Base-by-base conservation (phyloP, 2,888 invertebrate genomes). In the Masnerella sp. region DNA sequence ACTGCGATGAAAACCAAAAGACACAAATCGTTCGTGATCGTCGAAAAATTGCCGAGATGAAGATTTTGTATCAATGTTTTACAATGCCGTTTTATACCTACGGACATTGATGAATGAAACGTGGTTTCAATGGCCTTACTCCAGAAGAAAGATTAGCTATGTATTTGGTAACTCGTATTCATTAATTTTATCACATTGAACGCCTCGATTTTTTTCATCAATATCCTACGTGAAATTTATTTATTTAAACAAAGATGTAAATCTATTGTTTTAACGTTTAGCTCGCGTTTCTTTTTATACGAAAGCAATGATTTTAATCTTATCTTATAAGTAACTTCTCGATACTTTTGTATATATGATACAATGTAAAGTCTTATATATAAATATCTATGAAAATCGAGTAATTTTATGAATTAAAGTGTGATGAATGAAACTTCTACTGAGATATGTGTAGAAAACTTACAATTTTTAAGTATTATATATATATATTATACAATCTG, bases 281-380 rank as follows among this genome's bases (percentile, higher is more conserved):
- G 28, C 9, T 51, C 43, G 17, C 32, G 52, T 47, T 56, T 40
- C 64, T 64, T 71, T 71, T 71, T 71, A 76, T 75, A 74, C 43
- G 36, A 67, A 52, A 65, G 25, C 7, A 52, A 59, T 58, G 36
- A 28, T 42, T 52, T 47, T 36, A 51, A 56, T 51, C 32, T 74
- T n/a, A n/a, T n/a, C n/a, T 61, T 73, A 67, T 43, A 62, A 56
- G 54, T 70, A 70, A 65, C 45, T 54, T 56, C 64, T 7, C 17
- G 38, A 71, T 71, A 70, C 69, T 77, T 75, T 74, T 73, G 62
- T 65, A 69, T 67, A 52, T 73, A 73, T 70, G 61, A 74, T 43
- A 76, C 36, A 5, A 52, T 76, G 65, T 77, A 77, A 74, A 76
- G 54, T 74, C 74, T 52, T 74, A 67, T 58, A n/a, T n/a, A 73